Base-by-base conservation (phyloP, 2,797 vertebrate genomes). In the Scleropages formosus region DNA sequence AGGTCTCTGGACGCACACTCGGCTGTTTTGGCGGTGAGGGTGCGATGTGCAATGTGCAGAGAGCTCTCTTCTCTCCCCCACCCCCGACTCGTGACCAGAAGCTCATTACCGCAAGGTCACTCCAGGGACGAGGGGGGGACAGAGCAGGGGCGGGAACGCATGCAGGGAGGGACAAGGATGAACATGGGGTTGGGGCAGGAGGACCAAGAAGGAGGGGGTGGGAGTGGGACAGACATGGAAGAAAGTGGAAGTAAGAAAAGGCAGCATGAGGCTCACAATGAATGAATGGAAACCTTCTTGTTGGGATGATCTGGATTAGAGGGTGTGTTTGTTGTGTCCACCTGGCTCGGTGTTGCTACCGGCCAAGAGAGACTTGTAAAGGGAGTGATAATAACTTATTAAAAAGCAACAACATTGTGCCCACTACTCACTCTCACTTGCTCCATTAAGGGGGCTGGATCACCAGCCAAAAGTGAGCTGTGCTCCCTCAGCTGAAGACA, bases 81-180 rank as follows among this genome's bases (percentile, higher is more conserved):
- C 39, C 64, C 39, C 15, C 87, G 89, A 90, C 89, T 92, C 84
- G 87, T 91, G 90, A 89, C 90, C 88, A 88, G 84, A 85, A 88
- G 84, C 89, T 92, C 89, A 92, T 93, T 92, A 92, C 86, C 85
- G 84, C 90, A 92, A 93, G 91, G 91, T 93, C 90, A 92, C 90
- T 85, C 87, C 81, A 88, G 90, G 90, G 89, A 92, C 82, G 84
- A 86, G 71, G 70, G 80, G 64, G 4, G 66, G 64, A 77, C 80
- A 58, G 79, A 60, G 65, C 12, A 51, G 64, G 27, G 60, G 26
- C 18, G 11, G 75, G 56, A 60, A 64, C 53, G 75, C 20, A 49
- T 9, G 72, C 44, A 72, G 47, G 11, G n/a, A 67, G 65, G 58
- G 26, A 26, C n/a, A 11, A 39, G 20, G 46, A 27, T 31, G 31